phyloP scores from a whole-genome alignment of 2,113 vertebrate genomes.

The Poeciliopsis turrubarensis region DNA sequence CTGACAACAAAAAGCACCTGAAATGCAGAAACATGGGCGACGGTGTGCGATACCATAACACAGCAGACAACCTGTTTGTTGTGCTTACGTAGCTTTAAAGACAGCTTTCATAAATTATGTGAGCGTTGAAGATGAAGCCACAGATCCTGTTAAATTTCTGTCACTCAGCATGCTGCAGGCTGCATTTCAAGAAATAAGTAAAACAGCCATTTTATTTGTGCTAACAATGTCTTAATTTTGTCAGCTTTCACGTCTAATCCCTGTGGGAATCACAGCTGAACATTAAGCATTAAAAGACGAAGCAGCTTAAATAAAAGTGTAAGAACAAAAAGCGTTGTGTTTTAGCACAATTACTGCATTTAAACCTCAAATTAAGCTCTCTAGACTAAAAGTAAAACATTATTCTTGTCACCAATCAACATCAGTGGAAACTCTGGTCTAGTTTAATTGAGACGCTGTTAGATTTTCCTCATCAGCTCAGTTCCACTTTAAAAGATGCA shows the following conservation, averaged over 20 bases:
- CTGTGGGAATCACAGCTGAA: background rate
- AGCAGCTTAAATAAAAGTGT: too few relatives aligned
- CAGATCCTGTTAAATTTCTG: background rate
- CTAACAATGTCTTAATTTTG: background rate
- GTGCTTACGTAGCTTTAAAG: constrained; percentile 21
- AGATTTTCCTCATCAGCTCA: background rate
- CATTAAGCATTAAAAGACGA: too few relatives aligned
- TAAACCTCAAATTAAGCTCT: too few relatives aligned
- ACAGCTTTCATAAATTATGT: constrained; percentile 31
- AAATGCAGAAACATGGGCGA: constrained; percentile 13
- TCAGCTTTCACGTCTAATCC: background rate
- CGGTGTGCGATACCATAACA: constrained; percentile 14
- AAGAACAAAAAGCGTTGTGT: too few relatives aligned
- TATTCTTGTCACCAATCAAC: too few relatives aligned
- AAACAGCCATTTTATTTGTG: background rate
- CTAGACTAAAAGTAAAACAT: too few relatives aligned
- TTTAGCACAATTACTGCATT: too few relatives aligned
- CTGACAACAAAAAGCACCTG: constrained; percentile 30
- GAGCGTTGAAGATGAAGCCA: background rate
- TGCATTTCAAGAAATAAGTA: background rate
- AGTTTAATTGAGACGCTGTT: too few relatives aligned
- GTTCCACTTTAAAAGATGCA: background rate
- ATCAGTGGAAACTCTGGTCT: too few relatives aligned
- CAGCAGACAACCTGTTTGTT: constrained; percentile 39
- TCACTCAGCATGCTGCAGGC: background rate